Evolutionary conservation across 2,113 vertebrate genomes (phyloP).

Genomic region (Syrrhaptes paradoxus): DNA sequence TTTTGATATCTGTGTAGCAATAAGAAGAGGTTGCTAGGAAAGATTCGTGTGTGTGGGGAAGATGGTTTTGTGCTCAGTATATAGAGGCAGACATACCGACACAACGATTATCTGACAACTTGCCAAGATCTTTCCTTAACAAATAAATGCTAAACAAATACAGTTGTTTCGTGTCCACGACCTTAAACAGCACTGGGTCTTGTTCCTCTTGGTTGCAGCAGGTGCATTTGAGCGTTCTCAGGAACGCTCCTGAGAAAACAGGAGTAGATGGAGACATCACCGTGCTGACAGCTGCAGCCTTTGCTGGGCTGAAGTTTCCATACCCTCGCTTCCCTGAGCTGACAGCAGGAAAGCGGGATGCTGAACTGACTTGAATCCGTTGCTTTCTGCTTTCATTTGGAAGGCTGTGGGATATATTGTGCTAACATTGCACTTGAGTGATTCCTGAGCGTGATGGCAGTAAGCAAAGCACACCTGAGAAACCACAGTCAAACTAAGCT

Average conservation of each 20-base stretch:
- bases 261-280: neutral
- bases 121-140: neutral
- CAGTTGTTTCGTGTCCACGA: neutral
- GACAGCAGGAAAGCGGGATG: neutral
- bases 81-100: neutral
- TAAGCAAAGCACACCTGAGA: neutral
- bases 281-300: neutral
- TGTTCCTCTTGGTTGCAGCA: neutral
- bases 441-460: neutral
- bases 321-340: neutral
- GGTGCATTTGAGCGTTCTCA: neutral
- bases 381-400: constrained; percentile 1
- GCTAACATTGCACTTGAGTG: neutral
- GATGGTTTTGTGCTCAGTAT: neutral
- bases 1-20: neutral
- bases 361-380: neutral
- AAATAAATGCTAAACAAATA: neutral
- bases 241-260: neutral
- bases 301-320: neutral
- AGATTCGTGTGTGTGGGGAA: neutral
- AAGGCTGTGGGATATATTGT: neutral
- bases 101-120: neutral
- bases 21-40: neutral
- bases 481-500: neutral
- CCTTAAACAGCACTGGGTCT: neutral